phyloP scores from a whole-genome alignment of 2,797 vertebrate species.

The Kryptolebias ocellatus region DNA sequence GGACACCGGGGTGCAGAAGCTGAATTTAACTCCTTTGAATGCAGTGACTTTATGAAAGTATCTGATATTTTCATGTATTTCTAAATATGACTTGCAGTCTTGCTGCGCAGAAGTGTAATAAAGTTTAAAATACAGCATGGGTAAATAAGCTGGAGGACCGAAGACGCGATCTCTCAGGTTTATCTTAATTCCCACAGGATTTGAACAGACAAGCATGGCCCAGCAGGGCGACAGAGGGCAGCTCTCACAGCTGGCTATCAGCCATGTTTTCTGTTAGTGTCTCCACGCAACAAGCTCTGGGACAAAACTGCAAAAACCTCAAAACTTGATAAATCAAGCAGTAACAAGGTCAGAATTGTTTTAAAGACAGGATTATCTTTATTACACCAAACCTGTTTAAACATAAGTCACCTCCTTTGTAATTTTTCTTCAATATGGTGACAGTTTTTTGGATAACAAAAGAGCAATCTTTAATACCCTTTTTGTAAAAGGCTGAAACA shows the following conservation, averaged over 20 bases:
- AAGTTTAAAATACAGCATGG: neutral
- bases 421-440: too few species aligned
- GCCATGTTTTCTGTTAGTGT: conserved; percentile 36
- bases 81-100: neutral
- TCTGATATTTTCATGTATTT: conserved; percentile 9
- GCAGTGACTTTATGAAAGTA: neutral
- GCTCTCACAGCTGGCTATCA: conserved; percentile 21
- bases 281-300: conserved; percentile 17
- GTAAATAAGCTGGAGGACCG: conserved; percentile 10
- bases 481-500: too few species aligned
- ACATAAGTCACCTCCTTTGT: too few species aligned
- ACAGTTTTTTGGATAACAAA: too few species aligned
- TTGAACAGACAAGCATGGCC: conserved; percentile 34
- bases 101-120: neutral
- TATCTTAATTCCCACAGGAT: conserved; percentile 67
- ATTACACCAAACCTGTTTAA: too few species aligned
- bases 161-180: conserved; percentile 43
- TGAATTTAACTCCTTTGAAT: conserved; percentile 22
- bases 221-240: conserved; percentile 40
- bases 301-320: conserved; percentile 9
- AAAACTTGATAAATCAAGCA: neutral
- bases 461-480: too few species aligned
- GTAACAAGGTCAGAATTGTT: too few species aligned
- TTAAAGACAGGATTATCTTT: too few species aligned
- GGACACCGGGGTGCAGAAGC: conserved; percentile 44